Percentiles rank a stretch among this genome's conserved stretches.
Evolutionary conservation across 2,797 vertebrate genomes (phyloP).

Genomic region (Pipistrellus nathusii): DNA sequence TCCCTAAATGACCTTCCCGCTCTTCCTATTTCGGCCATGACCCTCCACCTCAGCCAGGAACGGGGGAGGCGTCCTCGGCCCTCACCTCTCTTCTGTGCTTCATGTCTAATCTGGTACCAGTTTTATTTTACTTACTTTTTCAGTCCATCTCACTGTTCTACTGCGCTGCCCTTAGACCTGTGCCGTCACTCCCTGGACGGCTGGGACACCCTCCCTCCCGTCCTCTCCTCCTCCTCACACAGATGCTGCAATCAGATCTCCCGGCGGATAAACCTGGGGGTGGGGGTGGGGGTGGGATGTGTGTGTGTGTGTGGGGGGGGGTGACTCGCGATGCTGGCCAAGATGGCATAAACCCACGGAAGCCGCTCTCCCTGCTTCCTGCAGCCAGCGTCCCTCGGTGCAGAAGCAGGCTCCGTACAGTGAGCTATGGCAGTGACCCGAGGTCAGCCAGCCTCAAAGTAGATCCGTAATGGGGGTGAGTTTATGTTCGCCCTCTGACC

Average conservation of each 20-base stretch:
- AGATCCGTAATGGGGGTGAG: neutral
- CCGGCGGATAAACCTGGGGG: neutral
- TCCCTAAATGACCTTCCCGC: neutral
- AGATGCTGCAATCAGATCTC: neutral
- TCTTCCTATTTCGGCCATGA: neutral
- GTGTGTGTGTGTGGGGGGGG: no score
- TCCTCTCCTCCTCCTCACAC: neutral
- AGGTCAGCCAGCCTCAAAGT: neutral
- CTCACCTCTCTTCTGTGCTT: neutral
- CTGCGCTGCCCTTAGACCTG: neutral
- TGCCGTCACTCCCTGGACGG: accelerated
- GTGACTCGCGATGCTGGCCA: accelerated
- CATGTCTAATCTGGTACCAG: neutral
- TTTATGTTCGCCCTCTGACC: neutral
- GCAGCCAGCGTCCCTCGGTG: neutral
- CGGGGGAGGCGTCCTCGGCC: neutral
- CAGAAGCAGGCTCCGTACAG: neutral
- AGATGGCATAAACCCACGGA: neutral
- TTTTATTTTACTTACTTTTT: neutral
- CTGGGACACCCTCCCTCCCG: neutral
- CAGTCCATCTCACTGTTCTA: neutral
- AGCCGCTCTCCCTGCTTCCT: neutral
- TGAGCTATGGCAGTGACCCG: accelerated
- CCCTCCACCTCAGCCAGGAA: neutral
- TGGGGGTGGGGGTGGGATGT: accelerated